Base-by-base conservation (phyloP, 2,113 vertebrate genomes). In the Scatophagus argus region DNA sequence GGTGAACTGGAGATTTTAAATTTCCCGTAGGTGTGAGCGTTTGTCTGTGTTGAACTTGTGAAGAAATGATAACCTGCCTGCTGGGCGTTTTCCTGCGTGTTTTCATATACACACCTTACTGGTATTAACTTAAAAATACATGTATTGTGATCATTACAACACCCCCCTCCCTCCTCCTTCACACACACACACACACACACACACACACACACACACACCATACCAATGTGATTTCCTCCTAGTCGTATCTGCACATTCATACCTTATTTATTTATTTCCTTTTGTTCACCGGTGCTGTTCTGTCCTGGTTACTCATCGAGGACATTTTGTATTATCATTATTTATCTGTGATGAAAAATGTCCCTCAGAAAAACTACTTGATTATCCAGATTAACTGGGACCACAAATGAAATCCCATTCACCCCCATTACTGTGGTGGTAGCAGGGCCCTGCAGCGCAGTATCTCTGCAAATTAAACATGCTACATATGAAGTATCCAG, bases 1-100 rank as follows among this genome's bases (percentile, higher is more conserved):
- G 36, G 54, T 41, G n/a, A 7, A 63, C 6, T 31, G 31, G 11
- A 54, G 1, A 38, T 61, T 39, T 59, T 10, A 44, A 10, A 47
- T 46, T 54, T 66, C 38, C 36, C 58, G 12, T 23, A 49, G 25
- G 19, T 64, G 44, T 38, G 62, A 59, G 70, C 19, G 19, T 74
- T 19, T 39, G 32, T 31, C n/a, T 49, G 52, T 67, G 38, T 52
- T 54, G 23, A 54, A 19, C 44, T 52, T 46, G 66, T 13, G 9
- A 63, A 5, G 46, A 54, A 43, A 74, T 54, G 47, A 54, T 27
- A 34, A 61, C 29, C 44, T 47, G 58, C 56, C 29, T n/a, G n/a
- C 31, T 19, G 1, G 41, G 13, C 31, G 52, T 46, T 65, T 64
- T 56, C 34, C 60, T 55, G 60, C 72, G n/a, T n/a, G 17, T n/a